A percentile compares a stretch with the other conserved stretches of the same genome.
phyloP scores from a whole-genome alignment of 1,140 invertebrate species.

The Pachypeltis micranthus region DNA sequence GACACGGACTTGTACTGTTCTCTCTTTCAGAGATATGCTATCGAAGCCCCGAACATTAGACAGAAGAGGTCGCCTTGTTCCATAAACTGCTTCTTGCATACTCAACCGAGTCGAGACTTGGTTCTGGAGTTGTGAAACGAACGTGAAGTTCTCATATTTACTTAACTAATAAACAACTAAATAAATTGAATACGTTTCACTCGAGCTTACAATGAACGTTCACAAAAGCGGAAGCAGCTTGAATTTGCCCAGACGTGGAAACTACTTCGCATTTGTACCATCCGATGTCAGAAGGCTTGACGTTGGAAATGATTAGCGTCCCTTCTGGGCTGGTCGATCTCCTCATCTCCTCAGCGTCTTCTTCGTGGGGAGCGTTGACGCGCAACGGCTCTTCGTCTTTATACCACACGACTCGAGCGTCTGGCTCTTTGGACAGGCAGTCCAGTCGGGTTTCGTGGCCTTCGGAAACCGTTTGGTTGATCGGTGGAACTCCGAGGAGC shows the following conservation, averaged over 20 bases:
- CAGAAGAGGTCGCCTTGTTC: no score
- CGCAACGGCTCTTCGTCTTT: conserved; percentile 48
- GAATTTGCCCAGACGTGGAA: conserved; percentile 63
- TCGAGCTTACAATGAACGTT: conserved; percentile 89
- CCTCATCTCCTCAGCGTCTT: conserved; percentile 30
- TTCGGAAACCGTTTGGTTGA: conserved; percentile 79
- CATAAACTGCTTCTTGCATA: no score
- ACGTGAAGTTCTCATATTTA: no score
- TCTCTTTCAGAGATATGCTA: no score
- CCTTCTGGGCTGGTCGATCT: conserved; percentile 51
- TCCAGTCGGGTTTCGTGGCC: conserved; percentile 68
- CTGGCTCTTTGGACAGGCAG: conserved; percentile 59
- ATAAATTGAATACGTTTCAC: no score
- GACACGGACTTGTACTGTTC: no score
- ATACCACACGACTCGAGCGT: conserved; percentile 53
- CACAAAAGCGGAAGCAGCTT: conserved; percentile 76
- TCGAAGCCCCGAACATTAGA: no score
- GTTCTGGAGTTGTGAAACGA: no score
- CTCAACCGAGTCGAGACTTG: no score
- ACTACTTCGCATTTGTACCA: conserved; percentile 79
- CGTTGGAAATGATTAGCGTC: conserved; percentile 59
- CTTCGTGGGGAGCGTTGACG: conserved; percentile 30
- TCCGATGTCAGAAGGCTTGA: conserved; percentile 70
- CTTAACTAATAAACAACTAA: no score
- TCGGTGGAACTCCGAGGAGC: conserved; percentile 68